Base-by-base conservation (phyloP, 2,113 vertebrate species). In the Oryzias celebensis region DNA sequence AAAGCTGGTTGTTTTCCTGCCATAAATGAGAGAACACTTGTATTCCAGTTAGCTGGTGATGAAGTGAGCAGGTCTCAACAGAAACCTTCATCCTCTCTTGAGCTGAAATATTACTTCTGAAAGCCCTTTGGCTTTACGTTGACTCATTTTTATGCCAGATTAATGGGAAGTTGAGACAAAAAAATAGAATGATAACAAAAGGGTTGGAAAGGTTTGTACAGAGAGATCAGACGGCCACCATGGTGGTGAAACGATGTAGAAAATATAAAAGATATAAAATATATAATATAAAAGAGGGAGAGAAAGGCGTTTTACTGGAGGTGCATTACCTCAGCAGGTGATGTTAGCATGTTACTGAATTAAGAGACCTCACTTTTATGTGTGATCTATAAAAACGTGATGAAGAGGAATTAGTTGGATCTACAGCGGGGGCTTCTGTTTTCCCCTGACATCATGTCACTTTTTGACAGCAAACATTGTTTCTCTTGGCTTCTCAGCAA, bases 321-420 rank as follows among this genome's bases (percentile, higher is more conserved):
- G 75, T 58, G 71, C 47, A 82, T 85, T 85, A 81, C 82, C 75
- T 84, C 81, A 85, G 82, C 47, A 73, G 80, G 80, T 83, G 66
- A 80, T 81, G 80, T 82, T 81, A 81, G 75, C 71, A 71, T 85
- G 72, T 80, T 78, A 71, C 59, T 65, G 75, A 75, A 78, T 79
- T 77, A 45, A 79, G 65, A 79, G 62, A 71, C 75, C 74, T 72
- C 80, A 73, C 66, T 74, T 87, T 87, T 62, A 84, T 85, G 76
- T 79, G 70, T 78, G 61, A 71, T 70, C 78, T 62, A 77, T 79
- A 85, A 87, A 87, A 87, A 88, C 50, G 42, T 56, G 76, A 84
- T 79, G 82, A 84, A 59, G 55, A 82, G 78, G 63, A 79, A 70
- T 50, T 65, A 59, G 42, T 20, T 53, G 53, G 71, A 82, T 73